Percentiles rank a stretch among this genome's conserved stretches.
Conservation (phyloP, 2,113 vertebrate species). For the Ailurus styani region DNA sequence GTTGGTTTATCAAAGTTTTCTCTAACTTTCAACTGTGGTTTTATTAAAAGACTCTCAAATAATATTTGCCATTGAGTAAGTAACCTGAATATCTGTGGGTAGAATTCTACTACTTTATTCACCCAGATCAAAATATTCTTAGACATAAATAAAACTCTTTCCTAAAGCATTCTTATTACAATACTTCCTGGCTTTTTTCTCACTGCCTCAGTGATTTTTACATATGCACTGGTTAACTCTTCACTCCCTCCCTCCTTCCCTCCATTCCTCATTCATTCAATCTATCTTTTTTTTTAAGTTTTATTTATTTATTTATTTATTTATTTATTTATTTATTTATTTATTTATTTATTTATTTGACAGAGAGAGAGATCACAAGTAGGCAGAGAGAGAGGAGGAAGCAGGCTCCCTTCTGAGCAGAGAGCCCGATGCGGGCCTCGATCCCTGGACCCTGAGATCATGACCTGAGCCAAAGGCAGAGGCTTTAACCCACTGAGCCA, state of each 20-base stretch:
- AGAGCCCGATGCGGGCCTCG: no score
- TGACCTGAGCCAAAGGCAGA: no score
- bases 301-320: no score
- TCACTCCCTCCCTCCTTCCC: background rate
- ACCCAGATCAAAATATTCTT: background rate
- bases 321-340: no score
- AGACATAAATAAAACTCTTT: background rate
- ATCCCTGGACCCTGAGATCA: no score
- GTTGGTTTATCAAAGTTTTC: background rate
- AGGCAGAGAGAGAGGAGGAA: no score
- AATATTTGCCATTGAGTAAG: background rate
- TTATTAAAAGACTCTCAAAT: background rate
- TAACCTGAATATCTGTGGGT: background rate
- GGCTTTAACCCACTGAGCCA: no score
- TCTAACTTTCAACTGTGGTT: background rate
- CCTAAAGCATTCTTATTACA: background rate
- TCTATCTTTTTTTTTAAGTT: no score
- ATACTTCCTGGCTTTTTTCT: background rate
- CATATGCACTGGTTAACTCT: fast-evolving
- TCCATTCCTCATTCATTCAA: background rate
- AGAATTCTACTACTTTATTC: background rate
- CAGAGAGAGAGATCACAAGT: no score
- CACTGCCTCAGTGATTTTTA: background rate
- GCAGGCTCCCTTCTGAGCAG: no score
- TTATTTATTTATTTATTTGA: no score